Evolutionary conservation across 2,888 invertebrate species (phyloP).

Genomic region (Troilus luridus): DNA sequence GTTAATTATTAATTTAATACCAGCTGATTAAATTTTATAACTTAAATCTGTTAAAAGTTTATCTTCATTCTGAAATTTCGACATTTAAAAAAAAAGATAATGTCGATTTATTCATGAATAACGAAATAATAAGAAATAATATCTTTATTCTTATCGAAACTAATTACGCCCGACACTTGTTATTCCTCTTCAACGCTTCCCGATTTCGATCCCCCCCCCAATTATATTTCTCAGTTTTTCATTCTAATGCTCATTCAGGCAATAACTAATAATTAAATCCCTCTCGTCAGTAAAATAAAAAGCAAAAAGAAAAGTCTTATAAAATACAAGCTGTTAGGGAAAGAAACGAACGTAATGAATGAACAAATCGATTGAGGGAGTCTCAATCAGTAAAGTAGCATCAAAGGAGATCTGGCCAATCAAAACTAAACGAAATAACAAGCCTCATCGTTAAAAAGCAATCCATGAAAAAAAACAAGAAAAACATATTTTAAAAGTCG

Average conservation of each 20-base stretch:
- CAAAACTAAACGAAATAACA: background rate
- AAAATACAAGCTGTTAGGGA: background rate
- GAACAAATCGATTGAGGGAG: background rate
- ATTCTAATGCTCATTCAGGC: background rate
- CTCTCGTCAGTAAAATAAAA: background rate
- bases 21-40: too few species aligned
- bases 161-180: background rate
- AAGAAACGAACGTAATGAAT: background rate
- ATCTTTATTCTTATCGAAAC: background rate
- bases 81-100: too few species aligned
- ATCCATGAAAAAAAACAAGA: background rate
- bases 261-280: slow-evolving; percentile 35
- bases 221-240: slow-evolving; percentile 28
- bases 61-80: too few species aligned
- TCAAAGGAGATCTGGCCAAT: background rate
- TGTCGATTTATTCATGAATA: background rate
- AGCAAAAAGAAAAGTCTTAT: background rate
- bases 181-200: background rate
- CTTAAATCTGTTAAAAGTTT: too few species aligned
- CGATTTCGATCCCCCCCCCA: background rate
- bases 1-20: too few species aligned
- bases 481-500: too few species aligned
- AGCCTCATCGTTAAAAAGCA: background rate
- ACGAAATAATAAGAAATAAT: background rate
- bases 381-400: background rate